These are phyloP conservation scores for Leguminivora glycinivorella DNA, from an alignment of 1,140 invertebrate species.

Conservation along the genomic window DNA sequence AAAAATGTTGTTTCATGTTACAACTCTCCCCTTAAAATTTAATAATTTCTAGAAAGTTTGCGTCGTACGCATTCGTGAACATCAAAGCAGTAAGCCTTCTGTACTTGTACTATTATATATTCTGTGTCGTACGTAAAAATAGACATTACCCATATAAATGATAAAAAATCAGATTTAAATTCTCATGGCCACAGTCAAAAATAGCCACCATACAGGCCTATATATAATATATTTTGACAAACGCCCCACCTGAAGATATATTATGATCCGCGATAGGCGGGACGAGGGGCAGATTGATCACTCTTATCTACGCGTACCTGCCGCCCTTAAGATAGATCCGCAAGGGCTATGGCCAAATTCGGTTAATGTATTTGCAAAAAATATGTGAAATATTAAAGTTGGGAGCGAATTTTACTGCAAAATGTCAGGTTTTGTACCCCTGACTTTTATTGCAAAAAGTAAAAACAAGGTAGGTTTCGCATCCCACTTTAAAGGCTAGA, in stretches of 20 bases:
- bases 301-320: constrained; percentile 2
- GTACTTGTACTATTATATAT: too few species aligned
- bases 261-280: constrained; percentile 12
- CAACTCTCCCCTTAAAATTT: too few species aligned
- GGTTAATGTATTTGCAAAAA: background rate
- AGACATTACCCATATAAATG: background rate
- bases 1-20: too few species aligned
- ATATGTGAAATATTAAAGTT: background rate
- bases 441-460: too few species aligned
- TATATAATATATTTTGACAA: constrained; percentile 19
- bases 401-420: too few species aligned
- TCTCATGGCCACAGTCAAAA: background rate
- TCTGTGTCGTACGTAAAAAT: too few species aligned
- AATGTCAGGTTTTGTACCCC: too few species aligned
- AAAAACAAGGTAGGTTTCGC: too few species aligned
- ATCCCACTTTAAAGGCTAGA: too few species aligned
- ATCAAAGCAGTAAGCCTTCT: too few species aligned
- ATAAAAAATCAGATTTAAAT: background rate
- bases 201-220: background rate
- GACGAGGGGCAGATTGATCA: constrained; percentile 12
- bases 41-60: too few species aligned
- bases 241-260: constrained; percentile 24
- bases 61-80: too few species aligned
- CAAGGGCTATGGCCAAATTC: background rate
- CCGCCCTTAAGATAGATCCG: constrained; percentile 18